Evolutionary conservation across 2,113 vertebrate species (phyloP), one percentile per base, ranked within the genome.

Genomic region (Axis porcinus): DNA sequence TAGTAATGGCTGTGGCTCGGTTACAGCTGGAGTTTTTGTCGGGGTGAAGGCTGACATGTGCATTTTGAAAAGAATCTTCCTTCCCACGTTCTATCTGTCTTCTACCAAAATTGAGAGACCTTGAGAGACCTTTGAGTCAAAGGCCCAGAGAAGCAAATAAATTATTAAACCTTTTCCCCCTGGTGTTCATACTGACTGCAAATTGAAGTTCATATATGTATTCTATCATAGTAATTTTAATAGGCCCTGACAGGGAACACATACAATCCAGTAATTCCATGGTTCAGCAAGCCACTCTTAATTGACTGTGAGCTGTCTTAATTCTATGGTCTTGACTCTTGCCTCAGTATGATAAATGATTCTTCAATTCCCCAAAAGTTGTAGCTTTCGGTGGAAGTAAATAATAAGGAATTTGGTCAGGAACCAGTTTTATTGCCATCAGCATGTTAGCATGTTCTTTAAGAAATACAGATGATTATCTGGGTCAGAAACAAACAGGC

Each of bases 61-160:
- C n/a, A 83, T 25, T 84, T 91, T 95, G 87, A 33, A 94, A 84
- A 95, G 45, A 91, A 82, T 94, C n/a, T 83, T 86, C 30, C 16
- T 92, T 93, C 78, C n/a, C 43, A 60, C 64, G 40, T 91, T 88
- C 40, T 91, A 0, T 86, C 19, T 84, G 8, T 93, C 79, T 12
- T 33, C 11, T 85, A 67, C 52, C 55, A 92, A 95, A 92, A 83
- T 54, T 70, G 58, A 94, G 43, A 91, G 67, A 52, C 78, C 64
- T 50, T 74, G 5, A 74, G 70, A 40, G 27, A 58, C 40, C 28
- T 58, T 78, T 47, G 19, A 96, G 28, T 47, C 74, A 55, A 0
- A 25, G 28, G 14, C n/a, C 55, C 30, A 79, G 30, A 90, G 81
- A 84, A 94, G 33, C 89, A 93, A 40, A 64, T 93, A 94, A 19